Percentiles rank a stretch among this genome's conserved stretches.
Evolutionary conservation across 2,113 vertebrate genomes (phyloP).

Genomic region (Junco hyemalis): DNA sequence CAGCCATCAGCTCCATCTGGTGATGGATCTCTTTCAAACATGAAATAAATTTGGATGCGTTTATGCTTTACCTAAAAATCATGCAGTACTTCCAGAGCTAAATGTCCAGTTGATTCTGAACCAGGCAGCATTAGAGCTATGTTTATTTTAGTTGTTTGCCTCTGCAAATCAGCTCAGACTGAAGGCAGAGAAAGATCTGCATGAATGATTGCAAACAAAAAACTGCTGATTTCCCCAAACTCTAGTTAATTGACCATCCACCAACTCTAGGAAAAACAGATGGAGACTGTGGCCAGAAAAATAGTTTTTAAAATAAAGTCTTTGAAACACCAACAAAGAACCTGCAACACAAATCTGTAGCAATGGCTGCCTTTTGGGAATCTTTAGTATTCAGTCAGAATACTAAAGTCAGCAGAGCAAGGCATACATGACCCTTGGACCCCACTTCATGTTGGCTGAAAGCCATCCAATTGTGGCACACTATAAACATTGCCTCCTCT

Average conservation of each 20-base stretch:
- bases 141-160: conserved; percentile 60
- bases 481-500: not conserved
- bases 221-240: conserved; percentile 28
- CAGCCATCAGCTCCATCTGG: not conserved
- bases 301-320: not conserved
- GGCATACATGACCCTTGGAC: not conserved
- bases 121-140: not conserved
- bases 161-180: conserved; percentile 44
- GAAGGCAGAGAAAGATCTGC: conserved; percentile 40
- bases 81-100: not conserved
- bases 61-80: conserved; percentile 7
- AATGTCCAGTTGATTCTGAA: conserved; percentile 1
- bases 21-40: conserved; percentile 22
- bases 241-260: conserved; percentile 44
- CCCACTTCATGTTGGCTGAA: not conserved
- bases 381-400: not conserved
- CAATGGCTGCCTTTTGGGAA: not conserved
- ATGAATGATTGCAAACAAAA: conserved; percentile 58
- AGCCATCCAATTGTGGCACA: not conserved
- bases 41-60: not conserved
- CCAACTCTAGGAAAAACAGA: not conserved
- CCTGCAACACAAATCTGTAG: not conserved
- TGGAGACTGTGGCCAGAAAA: not conserved
- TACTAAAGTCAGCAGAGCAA: not conserved
- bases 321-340: not conserved